Evolutionary conservation across 2,113 vertebrate species (phyloP), one percentile per base, ranked within the genome.

Genomic region (Python bivittatus): DNA sequence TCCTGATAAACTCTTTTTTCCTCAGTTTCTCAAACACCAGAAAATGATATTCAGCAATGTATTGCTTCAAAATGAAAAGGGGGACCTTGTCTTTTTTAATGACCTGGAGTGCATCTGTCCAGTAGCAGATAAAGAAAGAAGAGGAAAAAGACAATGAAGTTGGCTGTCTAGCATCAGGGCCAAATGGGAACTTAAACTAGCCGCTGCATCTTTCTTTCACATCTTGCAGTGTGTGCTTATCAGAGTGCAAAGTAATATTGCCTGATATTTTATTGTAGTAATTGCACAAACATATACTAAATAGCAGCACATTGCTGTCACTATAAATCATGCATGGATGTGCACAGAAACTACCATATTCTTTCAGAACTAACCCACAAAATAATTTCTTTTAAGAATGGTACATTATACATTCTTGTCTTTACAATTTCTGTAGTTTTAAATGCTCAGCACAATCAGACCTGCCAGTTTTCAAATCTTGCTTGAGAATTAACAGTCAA

Each of bases 1-100:
- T 93, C 56, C 87, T 57, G 93, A 92, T 95, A 33, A 84, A 4
- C 44, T 0, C 15, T 27, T 53, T 92, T 90, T 83, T 86, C 58
- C 42, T 20, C 57, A 33, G 44, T 52, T n/a, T 20, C 64, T 0
- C 44, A 2, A 27, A 1, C 17, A 13, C 57, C 53, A 89, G n/a
- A 64, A 89, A 85, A 57, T 9, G 23, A 93, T 93, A 53, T 68
- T 60, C 72, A 86, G 68, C 92, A 93, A 88, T 87, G 42, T 25
- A 9, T 25, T 88, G 61, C 92, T 27, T 93, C 29, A 0, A 91
- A 88, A 64, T 88, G 87, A 92, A 91, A 60, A 57, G 86, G 1
- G 54, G 91, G 61, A 86, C 42, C 48, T 84, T 53, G 88, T 29
- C 6, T 93, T 88, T 92, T 0, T 89, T 4, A 44, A 84, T 88